Conservation (phyloP, 2,888 invertebrate species). For the Callyntrura sp. region DNA sequence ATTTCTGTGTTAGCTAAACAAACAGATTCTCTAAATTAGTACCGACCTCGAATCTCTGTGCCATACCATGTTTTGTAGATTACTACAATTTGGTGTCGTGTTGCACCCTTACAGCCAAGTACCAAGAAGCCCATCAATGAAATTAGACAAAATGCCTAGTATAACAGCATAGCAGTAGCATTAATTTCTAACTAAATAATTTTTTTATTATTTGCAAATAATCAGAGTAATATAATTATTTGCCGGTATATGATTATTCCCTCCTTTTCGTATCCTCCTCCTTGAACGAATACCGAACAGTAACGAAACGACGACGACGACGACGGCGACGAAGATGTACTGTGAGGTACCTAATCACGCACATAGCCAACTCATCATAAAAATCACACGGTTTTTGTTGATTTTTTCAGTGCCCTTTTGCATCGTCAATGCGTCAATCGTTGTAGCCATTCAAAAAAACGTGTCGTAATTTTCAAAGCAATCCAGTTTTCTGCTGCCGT, state of each 20-base stretch:
- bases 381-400: conserved; percentile 3
- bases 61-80: not conserved
- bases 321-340: not conserved
- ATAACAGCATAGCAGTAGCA: not conserved
- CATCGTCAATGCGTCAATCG: not conserved
- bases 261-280: not conserved
- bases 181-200: conserved; percentile 37
- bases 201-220: conserved; percentile 31
- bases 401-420: not conserved
- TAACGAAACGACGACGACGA: no score
- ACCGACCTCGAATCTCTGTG: not conserved
- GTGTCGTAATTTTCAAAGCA: conserved; percentile 54
- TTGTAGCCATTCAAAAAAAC: not conserved
- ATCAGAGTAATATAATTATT: conserved; percentile 18
- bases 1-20: conserved; percentile 24
- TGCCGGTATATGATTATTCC: not conserved
- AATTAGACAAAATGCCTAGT: conserved; percentile 10
- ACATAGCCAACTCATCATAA: not conserved
- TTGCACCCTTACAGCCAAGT: conserved; percentile 7
- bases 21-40: conserved; percentile 11
- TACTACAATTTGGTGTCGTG: not conserved
- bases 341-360: not conserved
- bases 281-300: not conserved
- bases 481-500: conserved; percentile 36
- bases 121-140: conserved; percentile 16